Evolutionary conservation across 2,113 vertebrate species (phyloP).

Genomic region (Gasterosteus nipponicus): DNA sequence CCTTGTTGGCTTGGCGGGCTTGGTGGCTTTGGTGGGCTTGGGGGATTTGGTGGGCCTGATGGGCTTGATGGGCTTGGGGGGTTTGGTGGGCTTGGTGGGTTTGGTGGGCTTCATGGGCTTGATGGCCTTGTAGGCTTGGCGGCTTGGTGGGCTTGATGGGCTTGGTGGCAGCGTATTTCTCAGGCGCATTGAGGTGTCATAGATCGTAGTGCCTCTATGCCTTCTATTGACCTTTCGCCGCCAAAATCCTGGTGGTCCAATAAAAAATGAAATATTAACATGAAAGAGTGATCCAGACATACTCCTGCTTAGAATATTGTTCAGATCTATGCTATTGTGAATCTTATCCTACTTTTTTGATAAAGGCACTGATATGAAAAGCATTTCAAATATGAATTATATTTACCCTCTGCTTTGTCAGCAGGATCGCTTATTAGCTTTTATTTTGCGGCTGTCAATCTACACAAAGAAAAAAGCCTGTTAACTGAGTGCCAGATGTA

Average conservation of each 20-base stretch:
- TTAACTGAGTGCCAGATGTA: constrained; percentile 58
- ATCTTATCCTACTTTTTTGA: background rate
- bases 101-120: background rate
- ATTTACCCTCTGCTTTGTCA: background rate
- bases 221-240: background rate
- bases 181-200: background rate
- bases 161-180: background rate
- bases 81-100: no score
- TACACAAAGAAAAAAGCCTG: background rate
- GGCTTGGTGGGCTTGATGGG: background rate
- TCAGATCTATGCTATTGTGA: background rate
- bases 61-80: no score
- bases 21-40: no score
- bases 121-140: no score
- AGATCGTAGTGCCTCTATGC: background rate
- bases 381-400: background rate
- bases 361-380: background rate
- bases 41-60: no score
- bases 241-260: background rate
- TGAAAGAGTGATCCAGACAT: constrained; percentile 1
- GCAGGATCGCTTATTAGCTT: constrained; percentile 15
- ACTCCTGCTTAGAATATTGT: background rate
- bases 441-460: constrained; percentile 60
- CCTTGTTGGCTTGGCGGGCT: no score
- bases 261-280: background rate